Conservation (phyloP, 2,797 vertebrate species). For the Cyprinodon diabolis region DNA sequence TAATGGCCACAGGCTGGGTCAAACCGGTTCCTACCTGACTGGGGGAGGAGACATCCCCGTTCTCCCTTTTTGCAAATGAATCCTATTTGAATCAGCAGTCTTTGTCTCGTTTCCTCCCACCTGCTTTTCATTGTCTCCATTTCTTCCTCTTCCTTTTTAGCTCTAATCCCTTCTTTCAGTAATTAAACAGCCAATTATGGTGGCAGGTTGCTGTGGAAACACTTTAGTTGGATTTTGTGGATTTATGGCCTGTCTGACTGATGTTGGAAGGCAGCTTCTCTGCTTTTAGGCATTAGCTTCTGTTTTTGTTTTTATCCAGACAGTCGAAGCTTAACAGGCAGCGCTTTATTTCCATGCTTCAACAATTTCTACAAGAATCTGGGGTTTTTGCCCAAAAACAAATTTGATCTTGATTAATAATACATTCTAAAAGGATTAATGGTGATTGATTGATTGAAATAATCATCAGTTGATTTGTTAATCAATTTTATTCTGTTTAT, state of each 20-base stretch:
- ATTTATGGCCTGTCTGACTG: slow-evolving; percentile 40
- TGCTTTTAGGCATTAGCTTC: slow-evolving; percentile 8
- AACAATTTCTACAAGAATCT: too few species aligned
- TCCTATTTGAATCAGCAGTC: slow-evolving; percentile 36
- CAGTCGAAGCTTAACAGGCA: too few species aligned
- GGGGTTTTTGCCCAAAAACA: too few species aligned
- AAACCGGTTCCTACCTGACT: slow-evolving; percentile 36
- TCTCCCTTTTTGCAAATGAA: slow-evolving; percentile 37
- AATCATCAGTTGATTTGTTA: too few species aligned
- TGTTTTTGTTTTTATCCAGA: background rate
- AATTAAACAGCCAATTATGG: slow-evolving; percentile 15
- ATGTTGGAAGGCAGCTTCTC: slow-evolving; percentile 28
- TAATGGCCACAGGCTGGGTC: slow-evolving; percentile 15
- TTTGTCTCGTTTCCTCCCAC: slow-evolving; percentile 42
- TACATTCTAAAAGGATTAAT: too few species aligned
- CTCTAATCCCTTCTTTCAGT: slow-evolving; percentile 32
- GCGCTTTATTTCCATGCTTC: too few species aligned
- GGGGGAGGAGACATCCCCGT: slow-evolving; percentile 12
- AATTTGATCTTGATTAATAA: too few species aligned
- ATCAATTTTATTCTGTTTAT: too few species aligned
- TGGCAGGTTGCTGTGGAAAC: slow-evolving; percentile 59
- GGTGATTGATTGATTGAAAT: too few species aligned
- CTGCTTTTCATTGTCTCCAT: slow-evolving; percentile 9
- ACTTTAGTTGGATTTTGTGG: slow-evolving; percentile 18
- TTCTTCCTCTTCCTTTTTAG: slow-evolving; percentile 15